Evolutionary conservation across 2,888 invertebrate species (phyloP), one percentile per base, ranked within the genome.

Genomic region (Pardosa pseudoannulata): DNA sequence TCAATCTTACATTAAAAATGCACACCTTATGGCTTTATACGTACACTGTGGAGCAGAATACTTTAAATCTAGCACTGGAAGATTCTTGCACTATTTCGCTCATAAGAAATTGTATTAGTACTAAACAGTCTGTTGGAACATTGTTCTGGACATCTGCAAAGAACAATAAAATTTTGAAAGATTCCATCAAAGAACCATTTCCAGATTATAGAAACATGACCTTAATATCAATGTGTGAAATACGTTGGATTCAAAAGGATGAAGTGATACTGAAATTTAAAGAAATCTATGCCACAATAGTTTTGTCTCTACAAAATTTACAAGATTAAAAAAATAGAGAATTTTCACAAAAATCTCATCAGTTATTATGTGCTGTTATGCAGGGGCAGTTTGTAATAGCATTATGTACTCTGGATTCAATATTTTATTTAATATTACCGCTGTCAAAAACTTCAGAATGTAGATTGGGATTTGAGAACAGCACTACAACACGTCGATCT

Each of bases 61-160:
- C 36, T 46, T n/a, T 72, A 29, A 72, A 72, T 72, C n/a, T 72
- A 27, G 72, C 46, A 46, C n/a, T 72, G 19, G 41, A 3, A 13
- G 41, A 72, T 46, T 23, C 72, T 3, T 41, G 39, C 13, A 19
- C n/a, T 2, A 11, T 68, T 29, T 31, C 64, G 9, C 1, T 1
- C 1, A 64, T 64, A 64, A 1, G 64, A 64, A 64, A 64, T 13
- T 64, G 64, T 27, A 64, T 64, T 23, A 27, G 64, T 16, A 64
- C 29, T 11, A 64, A 23, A 23, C 64, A 64, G 64, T 64, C 23
- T 11, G 16, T 16, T 64, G 27, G 7, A 64, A 64, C 64, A 56
- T 64, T 64, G 7, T 64, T 64, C 29, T 23, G 64, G 9, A 9
- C 64, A 13, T 64, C 64, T 23, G 64, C 64, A 29, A 64, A 64